phyloP scores from a whole-genome alignment of 2,888 invertebrate species.

The Entomobrya multifasciata region DNA sequence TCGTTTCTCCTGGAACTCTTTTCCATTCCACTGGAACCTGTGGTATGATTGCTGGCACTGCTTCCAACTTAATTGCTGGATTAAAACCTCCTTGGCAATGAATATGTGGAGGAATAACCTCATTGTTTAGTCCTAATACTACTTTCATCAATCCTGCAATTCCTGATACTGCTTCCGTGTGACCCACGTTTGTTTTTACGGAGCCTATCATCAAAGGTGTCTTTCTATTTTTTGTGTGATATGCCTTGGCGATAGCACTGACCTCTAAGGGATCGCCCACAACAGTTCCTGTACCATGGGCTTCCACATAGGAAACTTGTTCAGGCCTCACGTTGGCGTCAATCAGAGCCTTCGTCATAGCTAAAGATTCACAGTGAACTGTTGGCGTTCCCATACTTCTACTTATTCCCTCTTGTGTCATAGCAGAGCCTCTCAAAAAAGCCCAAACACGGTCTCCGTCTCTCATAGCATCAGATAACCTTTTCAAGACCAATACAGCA shows the following conservation, averaged over 20 bases:
- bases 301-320: conserved; percentile 36
- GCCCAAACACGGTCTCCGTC: conserved; percentile 47
- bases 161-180: conserved; percentile 64
- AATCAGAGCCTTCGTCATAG: conserved; percentile 45
- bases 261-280: conserved; percentile 66
- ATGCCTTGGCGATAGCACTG: conserved; percentile 46
- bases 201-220: conserved; percentile 52
- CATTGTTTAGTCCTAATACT: conserved; percentile 55
- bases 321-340: conserved; percentile 29
- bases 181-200: conserved; percentile 72
- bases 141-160: conserved; percentile 71
- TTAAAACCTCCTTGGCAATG: conserved; percentile 64
- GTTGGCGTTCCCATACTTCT: conserved; percentile 57
- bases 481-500: conserved; percentile 40
- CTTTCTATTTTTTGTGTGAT: conserved; percentile 12
- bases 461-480: conserved; percentile 49
- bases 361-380: conserved; percentile 38
- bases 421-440: conserved; percentile 1
- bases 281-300: conserved; percentile 81
- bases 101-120: conserved; percentile 66
- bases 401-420: conserved; percentile 9
- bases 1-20: conserved; percentile 8
- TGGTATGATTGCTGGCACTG: conserved; percentile 67
- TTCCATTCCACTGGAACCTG: conserved; percentile 46
- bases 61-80: conserved; percentile 63